Evolutionary conservation across 1,140 invertebrate genomes (phyloP), one percentile per base, ranked within the genome.

Genomic region (Drosophila santomea): DNA sequence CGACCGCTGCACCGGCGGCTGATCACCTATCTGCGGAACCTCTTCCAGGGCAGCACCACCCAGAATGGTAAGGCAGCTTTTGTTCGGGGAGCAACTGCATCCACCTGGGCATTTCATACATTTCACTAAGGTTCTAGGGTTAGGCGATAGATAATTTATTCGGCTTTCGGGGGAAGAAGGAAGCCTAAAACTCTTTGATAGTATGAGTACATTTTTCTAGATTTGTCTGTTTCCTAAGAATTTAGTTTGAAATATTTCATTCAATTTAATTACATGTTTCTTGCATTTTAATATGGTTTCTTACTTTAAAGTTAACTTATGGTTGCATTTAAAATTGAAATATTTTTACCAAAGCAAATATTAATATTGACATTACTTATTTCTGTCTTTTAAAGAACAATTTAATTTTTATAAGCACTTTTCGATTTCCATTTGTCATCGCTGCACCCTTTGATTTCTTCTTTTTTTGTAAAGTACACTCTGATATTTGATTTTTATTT

Each of bases 11-110:
- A 91, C 59, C 88, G 90, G 14, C 78, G 91, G 4, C 74, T 92
- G 14, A 67, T 92, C 44, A 91, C 58, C 58, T 92, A 92, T 79
- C 56, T 92, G 68, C 84, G 88, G 35, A 91, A 72, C 62, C 78
- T 92, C 20, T 92, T 92, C 68, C 90, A 92, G 57, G 77, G 91
- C 71, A 91, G 77, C 54, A 74, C 81, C 50, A 80, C 90, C 59
- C 86, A 91, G 58, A 86, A 80, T 72, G 91, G 91, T 92, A 92
- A 92, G 91, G 63, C 64, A 54, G 4, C 14, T 7, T 10, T 12
- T n/a, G 8, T 12, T 1, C 1, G 28, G 1, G 14, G 48, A 4
- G 2, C 25, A 2, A 32, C n/a, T 35, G n/a, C 25, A 51, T 51
- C 25, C 47, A 10, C 47, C 4, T 32, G 23, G 25, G 25, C 48